phyloP scores from a whole-genome alignment of 2,113 vertebrate genomes.

The Marmota flaviventris region DNA sequence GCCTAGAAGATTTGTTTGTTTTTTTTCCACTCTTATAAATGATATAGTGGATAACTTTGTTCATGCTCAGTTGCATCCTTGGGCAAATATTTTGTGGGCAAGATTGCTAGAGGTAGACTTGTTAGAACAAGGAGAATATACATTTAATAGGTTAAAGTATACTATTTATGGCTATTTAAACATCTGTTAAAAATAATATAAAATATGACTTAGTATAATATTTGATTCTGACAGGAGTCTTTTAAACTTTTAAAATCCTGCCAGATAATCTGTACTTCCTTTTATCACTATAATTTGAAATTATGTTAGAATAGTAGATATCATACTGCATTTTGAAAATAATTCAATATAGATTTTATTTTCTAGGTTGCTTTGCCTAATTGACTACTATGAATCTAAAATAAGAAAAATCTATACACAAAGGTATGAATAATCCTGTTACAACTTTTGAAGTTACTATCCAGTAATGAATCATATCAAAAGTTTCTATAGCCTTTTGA shows the following conservation, averaged over 20 bases:
- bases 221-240: slow-evolving; percentile 23
- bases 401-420: slow-evolving; percentile 88
- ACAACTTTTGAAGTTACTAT: slow-evolving; percentile 30
- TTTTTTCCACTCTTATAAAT: background rate
- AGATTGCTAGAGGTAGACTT: slow-evolving; percentile 23
- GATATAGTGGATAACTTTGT: background rate
- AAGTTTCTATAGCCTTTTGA: slow-evolving; percentile 44
- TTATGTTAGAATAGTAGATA: slow-evolving; percentile 37
- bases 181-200: slow-evolving; percentile 9
- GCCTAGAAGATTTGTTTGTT: background rate
- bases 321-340: slow-evolving; percentile 67
- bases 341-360: slow-evolving; percentile 69
- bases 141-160: slow-evolving; percentile 44
- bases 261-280: background rate
- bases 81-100: background rate
- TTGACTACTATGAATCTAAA: slow-evolving; percentile 93
- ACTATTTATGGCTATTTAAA: background rate
- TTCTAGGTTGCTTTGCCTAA: slow-evolving; percentile 91
- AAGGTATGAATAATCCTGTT: slow-evolving; percentile 85
- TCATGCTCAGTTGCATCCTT: background rate
- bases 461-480: background rate
- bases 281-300: slow-evolving; percentile 63
- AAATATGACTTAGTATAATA: background rate
- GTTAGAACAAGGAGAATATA: background rate
- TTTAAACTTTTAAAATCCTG: slow-evolving; percentile 21